Percentiles rank a stretch among this genome's conserved stretches.
Evolutionary conservation across 2,888 invertebrate genomes (phyloP).

Genomic region (Philhelius pedissequus): DNA sequence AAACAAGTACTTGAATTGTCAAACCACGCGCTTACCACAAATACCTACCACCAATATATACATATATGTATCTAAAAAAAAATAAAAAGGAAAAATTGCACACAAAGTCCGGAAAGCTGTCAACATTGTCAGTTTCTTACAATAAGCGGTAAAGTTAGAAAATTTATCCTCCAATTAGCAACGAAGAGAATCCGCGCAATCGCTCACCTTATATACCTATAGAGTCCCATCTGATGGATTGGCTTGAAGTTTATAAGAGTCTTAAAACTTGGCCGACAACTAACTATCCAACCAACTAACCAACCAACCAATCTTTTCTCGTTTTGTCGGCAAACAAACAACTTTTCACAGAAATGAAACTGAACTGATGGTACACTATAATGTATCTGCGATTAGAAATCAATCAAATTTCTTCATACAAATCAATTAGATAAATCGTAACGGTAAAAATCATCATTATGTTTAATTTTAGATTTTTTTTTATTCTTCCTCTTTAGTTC

Average conservation of each 20-base stretch:
- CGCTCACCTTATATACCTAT: slow-evolving; percentile 7
- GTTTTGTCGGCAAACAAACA: slow-evolving; percentile 47
- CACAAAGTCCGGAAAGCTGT: neutral
- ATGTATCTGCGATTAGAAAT: slow-evolving; percentile 64
- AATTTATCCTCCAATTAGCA: slow-evolving; percentile 68
- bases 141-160: slow-evolving; percentile 36
- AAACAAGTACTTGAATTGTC: slow-evolving; percentile 25
- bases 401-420: slow-evolving; percentile 69
- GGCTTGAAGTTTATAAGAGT: neutral
- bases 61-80: neutral
- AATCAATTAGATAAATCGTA: slow-evolving; percentile 69
- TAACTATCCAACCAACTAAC: neutral
- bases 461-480: slow-evolving; percentile 49
- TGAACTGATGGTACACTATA: slow-evolving; percentile 14
- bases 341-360: slow-evolving; percentile 38
- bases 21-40: slow-evolving; percentile 3
- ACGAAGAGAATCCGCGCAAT: slow-evolving; percentile 48
- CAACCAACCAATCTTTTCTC: neutral
- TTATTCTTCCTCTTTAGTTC: neutral
- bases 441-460: slow-evolving; percentile 63
- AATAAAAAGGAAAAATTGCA: slow-evolving; percentile 14
- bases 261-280: slow-evolving; percentile 3
- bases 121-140: slow-evolving; percentile 22
- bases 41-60: neutral
- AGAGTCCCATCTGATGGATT: slow-evolving; percentile 23